Evolutionary conservation across 2,888 invertebrate species (phyloP), one percentile per base, ranked within the genome.

Genomic region (Scelioninae gen. 1): DNA sequence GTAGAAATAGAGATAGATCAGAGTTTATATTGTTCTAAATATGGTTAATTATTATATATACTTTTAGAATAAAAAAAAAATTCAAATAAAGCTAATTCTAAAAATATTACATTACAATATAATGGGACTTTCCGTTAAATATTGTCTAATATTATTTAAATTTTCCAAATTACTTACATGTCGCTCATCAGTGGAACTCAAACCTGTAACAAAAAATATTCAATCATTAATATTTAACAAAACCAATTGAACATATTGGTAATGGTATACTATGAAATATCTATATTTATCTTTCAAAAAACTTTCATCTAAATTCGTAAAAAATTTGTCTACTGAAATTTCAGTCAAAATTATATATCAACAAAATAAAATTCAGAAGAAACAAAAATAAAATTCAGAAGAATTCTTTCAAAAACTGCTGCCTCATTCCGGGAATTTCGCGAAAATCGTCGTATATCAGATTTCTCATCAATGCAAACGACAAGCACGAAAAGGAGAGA

Each of bases 121-220:
- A 9, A 34, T 34, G 34, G 34, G 34, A 34, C n/a, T n/a, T n/a
- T n/a, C n/a, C n/a, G n/a, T n/a, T n/a, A n/a, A n/a, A n/a, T n/a
- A n/a, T n/a, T 23, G 4, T 4, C 4, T 23, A 23, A 23, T 23
- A 23, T 2, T 2, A 23, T 23, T 23, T 23, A 23, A 23, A 23
- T 23, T 23, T 23, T n/a, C 8, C 1, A 38, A 72, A 47, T n/a
- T 51, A 94, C 95, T 95, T 93, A 95, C 95, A 93, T 95, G 94
- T 93, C 95, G 93, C 90, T 95, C 95, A 90, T 95, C 95, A 66
- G 94, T 93, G 56, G 94, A 94, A 91, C 94, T 94, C 90, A 94
- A 93, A 92, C 94, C 95, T 94, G 93, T 62, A 92, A 92, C 88
- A 89, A 4, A 47, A 47, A 47, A 13, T 13, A 84, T 29, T 34